Conservation (phyloP, 2,797 vertebrate species). For the Pangasius djambal region DNA sequence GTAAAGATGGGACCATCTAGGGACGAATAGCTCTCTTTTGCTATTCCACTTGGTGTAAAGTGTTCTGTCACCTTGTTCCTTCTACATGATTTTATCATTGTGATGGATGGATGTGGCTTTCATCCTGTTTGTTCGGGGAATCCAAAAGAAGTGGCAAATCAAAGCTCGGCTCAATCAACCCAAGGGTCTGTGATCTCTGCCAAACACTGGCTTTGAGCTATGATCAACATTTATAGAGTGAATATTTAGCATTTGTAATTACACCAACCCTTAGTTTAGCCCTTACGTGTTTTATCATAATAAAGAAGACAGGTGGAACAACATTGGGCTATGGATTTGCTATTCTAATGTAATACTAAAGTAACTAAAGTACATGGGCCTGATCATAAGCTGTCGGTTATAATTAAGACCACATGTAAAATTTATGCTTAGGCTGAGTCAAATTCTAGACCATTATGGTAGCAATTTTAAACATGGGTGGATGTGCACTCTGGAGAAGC, state of each 20-base stretch:
- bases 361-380: no score
- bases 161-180: conserved; percentile 22
- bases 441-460: neutral
- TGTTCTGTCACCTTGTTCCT: conserved; percentile 5
- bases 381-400: neutral
- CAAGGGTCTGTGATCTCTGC: conserved; percentile 27
- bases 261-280: neutral
- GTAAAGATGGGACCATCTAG: neutral
- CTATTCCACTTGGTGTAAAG: conserved; percentile 34
- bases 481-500: neutral
- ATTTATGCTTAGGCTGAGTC: neutral
- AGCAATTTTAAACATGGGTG: neutral
- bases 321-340: neutral
- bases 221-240: conserved; percentile 28
- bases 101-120: conserved; percentile 3
- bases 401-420: neutral
- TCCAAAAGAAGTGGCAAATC: conserved; percentile 23
- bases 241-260: conserved; percentile 20
- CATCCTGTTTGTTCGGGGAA: conserved; percentile 2
- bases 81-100: conserved; percentile 13
- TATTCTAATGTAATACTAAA: neutral
- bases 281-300: neutral
- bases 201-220: neutral
- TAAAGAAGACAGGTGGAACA: neutral
- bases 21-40: neutral